A percentile compares a stretch with the other conserved stretches of the same genome.
phyloP scores from a whole-genome alignment of 2,888 invertebrate genomes.

The Gastrophysa polygoni region DNA sequence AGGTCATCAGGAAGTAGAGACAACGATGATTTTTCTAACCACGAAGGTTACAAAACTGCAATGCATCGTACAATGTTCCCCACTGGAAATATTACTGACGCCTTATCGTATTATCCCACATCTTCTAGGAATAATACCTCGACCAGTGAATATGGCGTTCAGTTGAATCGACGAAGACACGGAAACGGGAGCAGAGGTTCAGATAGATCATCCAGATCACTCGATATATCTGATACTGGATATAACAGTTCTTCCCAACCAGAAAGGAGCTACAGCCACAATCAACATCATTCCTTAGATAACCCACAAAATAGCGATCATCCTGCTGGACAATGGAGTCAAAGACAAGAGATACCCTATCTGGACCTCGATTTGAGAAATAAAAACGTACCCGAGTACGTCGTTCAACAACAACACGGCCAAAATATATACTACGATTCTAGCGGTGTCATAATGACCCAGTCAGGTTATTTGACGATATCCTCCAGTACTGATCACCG shows the following conservation, averaged over 20 bases:
- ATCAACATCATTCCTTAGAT: conserved; percentile 46
- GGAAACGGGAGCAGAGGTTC: conserved; percentile 59
- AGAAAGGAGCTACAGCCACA: conserved; percentile 48
- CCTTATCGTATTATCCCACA: conserved; percentile 81
- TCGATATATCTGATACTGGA: conserved; percentile 53
- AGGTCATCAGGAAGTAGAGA: conserved; percentile 63
- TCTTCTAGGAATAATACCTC: conserved; percentile 66
- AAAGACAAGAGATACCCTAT: conserved; percentile 56
- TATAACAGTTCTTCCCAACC: conserved; percentile 58
- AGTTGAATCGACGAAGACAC: conserved; percentile 64
- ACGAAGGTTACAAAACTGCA: conserved; percentile 69
- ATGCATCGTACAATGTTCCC: conserved; percentile 73
- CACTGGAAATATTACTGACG: conserved; percentile 76
- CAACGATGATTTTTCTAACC: conserved; percentile 64
- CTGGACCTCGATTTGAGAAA: conserved; percentile 60
- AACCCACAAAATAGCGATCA: conserved; percentile 52
- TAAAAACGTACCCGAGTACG: conserved; percentile 61
- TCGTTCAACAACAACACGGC: conserved; percentile 52
- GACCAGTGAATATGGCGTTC: conserved; percentile 64
- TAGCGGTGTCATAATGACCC: conserved; percentile 72
- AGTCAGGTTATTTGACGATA: conserved; percentile 79
- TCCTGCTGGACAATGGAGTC: conserved; percentile 52
- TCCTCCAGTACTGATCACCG: conserved; percentile 62
- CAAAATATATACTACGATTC: conserved; percentile 58
- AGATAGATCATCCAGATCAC: conserved; percentile 60